A percentile compares a stretch with the other conserved stretches of the same genome.
Conservation (phyloP, 2,888 invertebrate species). For the Branchinecta sandiegonensis region DNA sequence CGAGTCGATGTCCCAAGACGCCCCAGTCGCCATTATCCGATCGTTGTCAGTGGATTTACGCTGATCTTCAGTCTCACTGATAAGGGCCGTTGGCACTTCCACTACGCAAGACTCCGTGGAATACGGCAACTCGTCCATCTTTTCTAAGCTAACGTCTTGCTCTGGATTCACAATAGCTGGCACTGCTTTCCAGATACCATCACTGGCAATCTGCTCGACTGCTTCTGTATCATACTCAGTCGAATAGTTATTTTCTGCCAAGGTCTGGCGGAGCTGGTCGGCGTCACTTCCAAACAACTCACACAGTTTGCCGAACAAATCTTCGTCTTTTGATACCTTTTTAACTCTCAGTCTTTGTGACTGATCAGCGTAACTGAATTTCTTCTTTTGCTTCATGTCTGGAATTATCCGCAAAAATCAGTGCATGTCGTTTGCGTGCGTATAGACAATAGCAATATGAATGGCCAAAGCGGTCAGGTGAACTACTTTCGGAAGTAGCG, state of each 20-base stretch:
- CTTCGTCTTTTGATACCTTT: constrained; percentile 18
- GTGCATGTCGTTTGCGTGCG: too few species aligned
- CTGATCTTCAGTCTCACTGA: not conserved
- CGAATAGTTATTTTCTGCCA: not conserved
- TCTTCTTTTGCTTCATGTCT: constrained; percentile 11
- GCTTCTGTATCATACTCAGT: not conserved
- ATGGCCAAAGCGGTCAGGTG: too few species aligned
- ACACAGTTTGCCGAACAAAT: constrained; percentile 19
- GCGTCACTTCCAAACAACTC: constrained; percentile 21
- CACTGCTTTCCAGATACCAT: constrained; percentile 24
- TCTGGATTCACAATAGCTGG: constrained; percentile 22
- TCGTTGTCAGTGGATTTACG: not conserved
- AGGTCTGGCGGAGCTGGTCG: constrained; percentile 15
- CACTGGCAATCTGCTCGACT: not conserved
- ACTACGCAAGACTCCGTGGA: constrained; percentile 20
- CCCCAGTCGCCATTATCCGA: too few species aligned
- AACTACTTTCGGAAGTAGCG: too few species aligned
- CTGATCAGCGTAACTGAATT: constrained; percentile 13
- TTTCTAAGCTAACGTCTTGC: not conserved
- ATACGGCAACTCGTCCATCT: constrained; percentile 18
- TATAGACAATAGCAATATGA: too few species aligned
- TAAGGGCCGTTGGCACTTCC: constrained; percentile 13
- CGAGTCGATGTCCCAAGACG: constrained; percentile 23
- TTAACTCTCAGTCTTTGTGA: constrained; percentile 14
- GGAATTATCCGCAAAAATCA: not conserved